Percentiles rank a stretch among this genome's conserved stretches.
Conservation (phyloP, 2,797 vertebrate species). For the Pelochelys cantorii region DNA sequence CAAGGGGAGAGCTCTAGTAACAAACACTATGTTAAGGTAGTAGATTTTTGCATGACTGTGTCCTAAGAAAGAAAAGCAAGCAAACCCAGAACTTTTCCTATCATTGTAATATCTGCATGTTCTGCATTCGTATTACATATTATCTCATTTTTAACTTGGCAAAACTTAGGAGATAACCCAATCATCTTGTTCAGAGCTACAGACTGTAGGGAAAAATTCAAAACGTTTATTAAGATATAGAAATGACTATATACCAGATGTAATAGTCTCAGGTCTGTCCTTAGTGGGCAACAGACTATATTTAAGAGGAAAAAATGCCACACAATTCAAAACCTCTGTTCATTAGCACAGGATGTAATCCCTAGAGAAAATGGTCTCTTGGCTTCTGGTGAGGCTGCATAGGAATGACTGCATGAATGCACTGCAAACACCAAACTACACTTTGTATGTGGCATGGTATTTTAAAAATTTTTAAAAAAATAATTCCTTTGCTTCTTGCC, state of each 20-base stretch:
- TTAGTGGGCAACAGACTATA: constrained; percentile 15
- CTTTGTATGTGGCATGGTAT: not conserved
- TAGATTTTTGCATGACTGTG: constrained; percentile 6
- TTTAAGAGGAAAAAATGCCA: constrained; percentile 38
- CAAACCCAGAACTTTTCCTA: not conserved
- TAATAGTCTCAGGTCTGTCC: constrained; percentile 50
- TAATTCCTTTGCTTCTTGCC: not conserved
- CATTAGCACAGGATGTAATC: constrained; percentile 41
- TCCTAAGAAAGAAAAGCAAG: not conserved
- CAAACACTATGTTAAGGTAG: not conserved
- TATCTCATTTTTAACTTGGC: constrained; percentile 13
- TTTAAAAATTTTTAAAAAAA: not conserved
- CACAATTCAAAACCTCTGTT: constrained; percentile 8
- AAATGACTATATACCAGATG: constrained; percentile 33
- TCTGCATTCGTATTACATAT: not conserved
- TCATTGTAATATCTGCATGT: constrained; percentile 3
- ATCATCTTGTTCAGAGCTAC: not conserved
- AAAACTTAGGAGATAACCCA: not conserved
- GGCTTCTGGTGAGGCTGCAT: constrained; percentile 10
- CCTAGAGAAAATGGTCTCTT: constrained; percentile 2
- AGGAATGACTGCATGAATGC: not conserved
- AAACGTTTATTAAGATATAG: not conserved
- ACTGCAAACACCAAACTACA: not conserved
- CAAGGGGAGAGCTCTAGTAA: not conserved
- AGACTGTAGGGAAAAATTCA: not conserved